Percentiles rank a stretch among this genome's conserved stretches.
phyloP scores from a whole-genome alignment of 2,888 invertebrate species.

The Himalopsyche tibetana region DNA sequence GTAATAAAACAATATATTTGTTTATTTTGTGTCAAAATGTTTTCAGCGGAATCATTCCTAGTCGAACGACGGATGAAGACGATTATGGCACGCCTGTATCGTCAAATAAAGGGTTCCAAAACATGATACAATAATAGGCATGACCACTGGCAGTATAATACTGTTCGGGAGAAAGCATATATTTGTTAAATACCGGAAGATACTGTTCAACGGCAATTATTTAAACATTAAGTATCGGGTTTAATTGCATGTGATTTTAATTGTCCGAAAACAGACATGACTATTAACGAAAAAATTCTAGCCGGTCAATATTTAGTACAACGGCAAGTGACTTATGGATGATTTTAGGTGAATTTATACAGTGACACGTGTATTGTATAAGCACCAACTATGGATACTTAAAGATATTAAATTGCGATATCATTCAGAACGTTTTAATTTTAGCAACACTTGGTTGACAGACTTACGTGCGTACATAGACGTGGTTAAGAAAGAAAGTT shows the following conservation, averaged over 20 bases:
- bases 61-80: background rate
- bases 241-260: constrained; percentile 38
- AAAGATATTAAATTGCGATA: no score
- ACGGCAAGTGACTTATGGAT: background rate
- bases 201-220: constrained; percentile 14
- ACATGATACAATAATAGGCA: background rate
- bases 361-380: no score
- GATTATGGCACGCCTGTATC: constrained; percentile 29
- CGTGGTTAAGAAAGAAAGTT: no score
- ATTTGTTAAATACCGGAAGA: constrained; percentile 3
- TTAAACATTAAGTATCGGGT: background rate
- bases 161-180: background rate
- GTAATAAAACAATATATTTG: no score
- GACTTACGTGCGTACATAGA: no score
- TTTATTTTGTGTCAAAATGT: background rate
- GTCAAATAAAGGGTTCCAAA: constrained; percentile 24
- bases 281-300: background rate
- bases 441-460: no score
- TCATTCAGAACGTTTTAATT: no score
- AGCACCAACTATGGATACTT: no score
- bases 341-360: background rate
- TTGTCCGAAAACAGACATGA: constrained; percentile 9
- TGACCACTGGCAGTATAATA: background rate
- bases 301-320: background rate
- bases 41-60: background rate